These are phyloP conservation scores for Laupala kohalensis DNA, from an alignment of 1,140 invertebrate species.

Conservation along the genomic window DNA sequence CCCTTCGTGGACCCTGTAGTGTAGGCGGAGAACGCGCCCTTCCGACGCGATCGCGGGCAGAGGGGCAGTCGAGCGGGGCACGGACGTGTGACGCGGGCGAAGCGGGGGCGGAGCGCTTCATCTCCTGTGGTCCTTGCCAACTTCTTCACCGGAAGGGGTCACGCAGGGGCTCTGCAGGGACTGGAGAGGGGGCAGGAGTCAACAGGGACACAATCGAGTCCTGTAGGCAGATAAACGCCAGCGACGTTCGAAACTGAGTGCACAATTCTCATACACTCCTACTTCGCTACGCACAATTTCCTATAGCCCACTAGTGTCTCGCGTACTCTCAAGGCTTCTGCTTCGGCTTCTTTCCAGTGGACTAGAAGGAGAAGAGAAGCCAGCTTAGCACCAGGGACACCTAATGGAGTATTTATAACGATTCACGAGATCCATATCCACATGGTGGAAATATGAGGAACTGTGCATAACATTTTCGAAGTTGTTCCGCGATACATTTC, in stretches of 20 bases:
- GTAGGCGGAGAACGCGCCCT: constrained; percentile 23
- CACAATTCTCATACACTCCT: not conserved
- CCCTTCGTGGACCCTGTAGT: not conserved
- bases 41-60: constrained; percentile 29
- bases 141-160: not conserved
- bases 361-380: too few species aligned
- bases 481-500: too few species aligned
- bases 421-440: too few species aligned
- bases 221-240: not conserved
- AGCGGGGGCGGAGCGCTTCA: constrained; percentile 8
- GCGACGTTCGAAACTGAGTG: not conserved
- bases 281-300: too few species aligned
- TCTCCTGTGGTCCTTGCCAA: not conserved
- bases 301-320: too few species aligned
- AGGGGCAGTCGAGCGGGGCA: too few species aligned
- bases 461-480: too few species aligned
- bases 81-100: constrained; percentile 28
- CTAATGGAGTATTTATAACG: too few species aligned
- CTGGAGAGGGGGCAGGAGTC: not conserved
- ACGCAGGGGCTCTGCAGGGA: not conserved
- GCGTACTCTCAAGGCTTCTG: too few species aligned
- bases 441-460: too few species aligned
- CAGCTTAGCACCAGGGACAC: too few species aligned
- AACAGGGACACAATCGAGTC: not conserved
- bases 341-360: too few species aligned